phyloP scores from a whole-genome alignment of 2,797 vertebrate genomes.

The Pelodytes ibericus region DNA sequence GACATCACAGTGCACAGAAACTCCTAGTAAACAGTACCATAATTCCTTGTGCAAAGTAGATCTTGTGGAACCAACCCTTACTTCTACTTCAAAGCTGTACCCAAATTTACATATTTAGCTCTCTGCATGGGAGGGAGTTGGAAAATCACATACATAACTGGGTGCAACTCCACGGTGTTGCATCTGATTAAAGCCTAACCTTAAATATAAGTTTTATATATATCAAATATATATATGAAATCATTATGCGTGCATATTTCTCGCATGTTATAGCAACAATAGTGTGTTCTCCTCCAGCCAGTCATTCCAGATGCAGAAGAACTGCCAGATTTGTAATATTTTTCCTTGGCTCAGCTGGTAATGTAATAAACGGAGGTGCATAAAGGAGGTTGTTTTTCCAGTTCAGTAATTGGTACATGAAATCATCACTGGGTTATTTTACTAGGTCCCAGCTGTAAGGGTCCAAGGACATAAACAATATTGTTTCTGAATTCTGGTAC shows the following conservation, averaged over 20 bases:
- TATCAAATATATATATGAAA: no score
- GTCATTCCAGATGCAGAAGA: neutral
- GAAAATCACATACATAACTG: neutral
- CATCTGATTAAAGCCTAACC: constrained; percentile 22
- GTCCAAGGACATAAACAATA: neutral
- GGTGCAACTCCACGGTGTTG: neutral
- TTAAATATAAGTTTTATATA: constrained; percentile 25
- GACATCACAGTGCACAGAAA: neutral
- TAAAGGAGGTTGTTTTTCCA: neutral
- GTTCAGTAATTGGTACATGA: constrained; percentile 7
- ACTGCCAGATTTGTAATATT: neutral
- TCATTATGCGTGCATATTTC: neutral
- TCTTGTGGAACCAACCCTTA: constrained; percentile 19
- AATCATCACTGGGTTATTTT: neutral
- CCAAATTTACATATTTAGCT: constrained; percentile 16
- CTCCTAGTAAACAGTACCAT: neutral
- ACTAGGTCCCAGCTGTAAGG: neutral
- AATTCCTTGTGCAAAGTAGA: constrained; percentile 1
- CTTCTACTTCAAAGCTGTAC: constrained; percentile 10
- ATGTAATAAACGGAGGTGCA: neutral
- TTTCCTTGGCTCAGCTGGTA: neutral
- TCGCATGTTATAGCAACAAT: constrained; percentile 6
- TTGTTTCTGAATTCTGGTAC: neutral
- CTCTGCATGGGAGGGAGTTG: neutral
- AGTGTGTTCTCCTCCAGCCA: neutral